Base-by-base conservation (phyloP, 2,888 invertebrate genomes). In the Drosophila multiciliata region DNA sequence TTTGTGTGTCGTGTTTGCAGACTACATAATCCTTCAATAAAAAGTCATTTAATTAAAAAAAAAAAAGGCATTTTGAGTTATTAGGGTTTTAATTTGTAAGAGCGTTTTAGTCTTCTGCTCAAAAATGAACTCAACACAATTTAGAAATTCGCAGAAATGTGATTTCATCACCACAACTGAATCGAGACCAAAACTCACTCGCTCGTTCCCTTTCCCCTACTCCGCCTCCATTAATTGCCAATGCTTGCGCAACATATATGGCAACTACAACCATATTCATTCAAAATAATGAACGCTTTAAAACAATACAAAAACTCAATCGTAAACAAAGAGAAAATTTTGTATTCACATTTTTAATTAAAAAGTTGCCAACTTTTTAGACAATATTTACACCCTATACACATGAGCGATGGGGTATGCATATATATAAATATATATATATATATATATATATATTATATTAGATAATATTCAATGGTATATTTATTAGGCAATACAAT, bases 71-170 rank as follows among this genome's bases (percentile, higher is more conserved):
- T 45, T 45, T 0, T 2, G 15, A 8, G 8, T 15, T 23, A 2
- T 45, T 23, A 1, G 4, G 3, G 8, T 8, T 45, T 45, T 23
- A 7, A 23, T 8, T 45, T 23, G 23, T 20, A 1, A 45, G 26
- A 45, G 45, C 4, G 15, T 45, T 45, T 23, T 45, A 45, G 45
- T 15, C 15, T 45, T 45, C 45, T 23, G 23, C 15, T 8, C 29
- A 8, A 23, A 45, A 45, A 23, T 45, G 0, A 45, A 8, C 45
- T 45, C 45, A 45, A 23, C 23, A 8, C 45, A 23, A 45, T 45
- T 45, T 2, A 2, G 15, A 53, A 65, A 67, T 76, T 76, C 66
- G 63, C 66, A 64, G 75, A 73, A 76, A 76, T 55, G 59, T 76
- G 64, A 76, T 76, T 67, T 73, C 67, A 77, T 55, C 67, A 29